phyloP scores from a whole-genome alignment of 2,113 vertebrate species.

The Oreotragus oreotragus region DNA sequence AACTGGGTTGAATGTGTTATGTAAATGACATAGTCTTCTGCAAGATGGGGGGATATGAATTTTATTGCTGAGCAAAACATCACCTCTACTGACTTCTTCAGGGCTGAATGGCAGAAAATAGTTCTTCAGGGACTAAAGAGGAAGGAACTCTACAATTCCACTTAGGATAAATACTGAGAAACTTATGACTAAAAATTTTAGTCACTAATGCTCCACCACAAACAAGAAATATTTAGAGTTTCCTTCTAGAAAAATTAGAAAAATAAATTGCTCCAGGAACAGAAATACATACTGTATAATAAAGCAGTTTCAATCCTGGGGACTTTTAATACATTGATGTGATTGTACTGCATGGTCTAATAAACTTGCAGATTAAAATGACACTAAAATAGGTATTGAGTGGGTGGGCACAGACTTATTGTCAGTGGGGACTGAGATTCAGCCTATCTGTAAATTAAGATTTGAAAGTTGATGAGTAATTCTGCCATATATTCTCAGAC shows the following conservation, averaged over 20 bases:
- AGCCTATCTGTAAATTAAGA: background rate
- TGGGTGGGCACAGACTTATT: background rate
- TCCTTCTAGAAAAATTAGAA: background rate
- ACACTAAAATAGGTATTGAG: background rate
- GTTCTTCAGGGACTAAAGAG: background rate
- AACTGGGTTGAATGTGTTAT: conserved; percentile 39
- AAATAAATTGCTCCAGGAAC: background rate
- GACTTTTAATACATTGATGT: background rate
- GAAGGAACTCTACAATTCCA: background rate
- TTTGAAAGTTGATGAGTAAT: background rate
- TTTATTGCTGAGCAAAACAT: conserved; percentile 2
- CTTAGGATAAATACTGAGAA: background rate
- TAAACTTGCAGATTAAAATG: background rate
- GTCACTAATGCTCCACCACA: background rate
- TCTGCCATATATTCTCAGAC: background rate
- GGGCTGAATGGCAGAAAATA: background rate
- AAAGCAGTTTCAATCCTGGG: background rate
- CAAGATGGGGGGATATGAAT: background rate
- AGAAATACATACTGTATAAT: background rate
- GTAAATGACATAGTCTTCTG: conserved; percentile 32
- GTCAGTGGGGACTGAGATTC: background rate
- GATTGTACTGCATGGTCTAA: background rate
- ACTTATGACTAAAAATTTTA: background rate
- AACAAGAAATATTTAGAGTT: background rate
- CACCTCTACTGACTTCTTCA: background rate